Conservation (phyloP, 2,113 vertebrate species). For the Chaetops frenatus region DNA sequence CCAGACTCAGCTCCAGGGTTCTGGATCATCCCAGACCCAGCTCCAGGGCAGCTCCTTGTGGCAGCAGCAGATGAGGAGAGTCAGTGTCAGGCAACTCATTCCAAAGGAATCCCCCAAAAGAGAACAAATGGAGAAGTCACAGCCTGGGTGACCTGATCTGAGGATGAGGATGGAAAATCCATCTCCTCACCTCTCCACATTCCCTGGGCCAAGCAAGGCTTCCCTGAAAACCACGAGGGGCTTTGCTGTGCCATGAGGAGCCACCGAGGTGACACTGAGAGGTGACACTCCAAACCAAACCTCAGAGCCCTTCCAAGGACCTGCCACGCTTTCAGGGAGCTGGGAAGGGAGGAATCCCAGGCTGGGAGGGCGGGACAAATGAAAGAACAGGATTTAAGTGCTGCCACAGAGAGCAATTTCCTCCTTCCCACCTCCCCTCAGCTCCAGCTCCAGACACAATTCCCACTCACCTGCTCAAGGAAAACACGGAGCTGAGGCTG, state of each 20-base stretch:
- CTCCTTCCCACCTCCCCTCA: neutral
- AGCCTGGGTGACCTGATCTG: neutral
- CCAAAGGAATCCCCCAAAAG: neutral
- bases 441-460: neutral
- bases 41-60: neutral
- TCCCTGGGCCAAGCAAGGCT: neutral
- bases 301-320: neutral
- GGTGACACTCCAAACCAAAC: neutral
- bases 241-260: neutral
- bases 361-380: neutral
- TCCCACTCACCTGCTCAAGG: neutral
- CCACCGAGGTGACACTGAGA: neutral
- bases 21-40: neutral
- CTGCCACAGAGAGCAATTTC: neutral
- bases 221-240: neutral
- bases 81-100: too few species aligned
- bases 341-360: neutral
- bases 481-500: neutral
- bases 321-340: rapidly evolving
- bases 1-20: neutral
- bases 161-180: neutral
- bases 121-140: neutral
- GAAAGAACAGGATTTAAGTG: neutral
- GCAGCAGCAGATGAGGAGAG: neutral
- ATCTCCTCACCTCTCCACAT: neutral